Percentiles rank a stretch among this genome's conserved stretches.
Evolutionary conservation across 2,113 vertebrate genomes (phyloP).

Genomic region (Edolisoma coerulescens): DNA sequence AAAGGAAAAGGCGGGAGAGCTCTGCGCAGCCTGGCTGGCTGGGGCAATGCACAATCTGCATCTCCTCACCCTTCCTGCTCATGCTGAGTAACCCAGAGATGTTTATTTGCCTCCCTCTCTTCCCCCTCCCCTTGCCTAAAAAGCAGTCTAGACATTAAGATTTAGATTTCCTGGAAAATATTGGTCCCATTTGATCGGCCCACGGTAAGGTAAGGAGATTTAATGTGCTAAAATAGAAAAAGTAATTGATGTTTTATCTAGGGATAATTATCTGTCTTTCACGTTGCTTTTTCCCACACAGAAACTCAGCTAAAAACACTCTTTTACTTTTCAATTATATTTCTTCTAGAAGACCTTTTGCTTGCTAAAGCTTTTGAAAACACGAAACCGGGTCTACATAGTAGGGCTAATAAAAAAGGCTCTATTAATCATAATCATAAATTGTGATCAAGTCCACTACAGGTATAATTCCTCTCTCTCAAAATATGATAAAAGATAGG

Average conservation of each 20-base stretch:
- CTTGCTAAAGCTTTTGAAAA: not conserved
- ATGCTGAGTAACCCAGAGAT: not conserved
- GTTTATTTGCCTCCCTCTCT: not conserved
- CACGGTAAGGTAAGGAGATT: not conserved
- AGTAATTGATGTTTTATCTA: slow-evolving; percentile 15
- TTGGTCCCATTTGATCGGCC: not conserved
- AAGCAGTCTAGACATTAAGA: not conserved
- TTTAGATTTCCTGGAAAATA: not conserved
- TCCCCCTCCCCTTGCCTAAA: not conserved
- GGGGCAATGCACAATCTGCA: not conserved
- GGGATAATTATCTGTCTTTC: slow-evolving; percentile 18
- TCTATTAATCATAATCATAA: slow-evolving; percentile 29
- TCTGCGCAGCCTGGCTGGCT: fast-evolving
- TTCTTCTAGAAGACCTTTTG: not conserved
- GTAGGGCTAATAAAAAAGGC: not conserved
- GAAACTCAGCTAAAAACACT: not conserved
- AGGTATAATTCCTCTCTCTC: slow-evolving; percentile 1
- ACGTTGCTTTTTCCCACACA: not conserved
- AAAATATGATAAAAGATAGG: slow-evolving; percentile 11
- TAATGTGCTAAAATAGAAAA: not conserved
- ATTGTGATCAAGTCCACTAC: not conserved
- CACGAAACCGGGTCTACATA: not conserved
- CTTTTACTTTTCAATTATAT: not conserved
- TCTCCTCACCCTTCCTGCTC: not conserved
- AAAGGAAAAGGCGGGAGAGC: not conserved